phyloP scores from a whole-genome alignment of 2,113 vertebrate species.

The Zingel zingel region DNA sequence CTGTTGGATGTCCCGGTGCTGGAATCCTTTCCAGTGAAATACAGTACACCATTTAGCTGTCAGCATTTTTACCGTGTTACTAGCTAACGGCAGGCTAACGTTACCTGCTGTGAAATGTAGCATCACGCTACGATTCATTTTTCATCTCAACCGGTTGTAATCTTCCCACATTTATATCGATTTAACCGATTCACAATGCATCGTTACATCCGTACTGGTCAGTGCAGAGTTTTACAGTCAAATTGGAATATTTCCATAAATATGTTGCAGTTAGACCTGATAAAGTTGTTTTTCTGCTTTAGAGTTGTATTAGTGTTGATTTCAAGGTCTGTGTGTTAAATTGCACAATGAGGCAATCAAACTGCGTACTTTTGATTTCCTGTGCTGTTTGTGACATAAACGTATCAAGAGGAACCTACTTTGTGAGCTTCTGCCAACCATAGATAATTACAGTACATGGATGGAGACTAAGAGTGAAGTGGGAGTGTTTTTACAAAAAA shows the following conservation, averaged over 20 bases:
- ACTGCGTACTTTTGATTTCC: neutral
- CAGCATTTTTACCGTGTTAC: no score
- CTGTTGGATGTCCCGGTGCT: no score
- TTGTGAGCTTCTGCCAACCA: neutral
- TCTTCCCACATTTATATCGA: no score
- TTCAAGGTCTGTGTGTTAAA: neutral
- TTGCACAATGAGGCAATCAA: neutral
- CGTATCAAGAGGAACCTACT: neutral
- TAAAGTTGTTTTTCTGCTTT: neutral
- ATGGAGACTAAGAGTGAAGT: neutral
- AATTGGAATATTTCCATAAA: neutral
- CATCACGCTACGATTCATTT: no score
- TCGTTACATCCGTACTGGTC: constrained; percentile 6
- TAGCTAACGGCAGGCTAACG: no score
- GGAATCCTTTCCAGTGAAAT: no score
- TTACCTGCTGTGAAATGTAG: no score
- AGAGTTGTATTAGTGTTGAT: neutral
- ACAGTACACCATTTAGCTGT: no score
- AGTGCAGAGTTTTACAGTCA: neutral
- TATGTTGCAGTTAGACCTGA: neutral
- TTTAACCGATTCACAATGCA: no score
- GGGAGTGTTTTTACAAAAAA: no score
- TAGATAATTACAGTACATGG: neutral
- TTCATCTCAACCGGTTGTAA: no score
- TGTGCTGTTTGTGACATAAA: neutral